A percentile compares a stretch with the other conserved stretches of the same genome.
phyloP scores from a whole-genome alignment of 2,797 vertebrate species.

The Heteromormyrus szaboi region DNA sequence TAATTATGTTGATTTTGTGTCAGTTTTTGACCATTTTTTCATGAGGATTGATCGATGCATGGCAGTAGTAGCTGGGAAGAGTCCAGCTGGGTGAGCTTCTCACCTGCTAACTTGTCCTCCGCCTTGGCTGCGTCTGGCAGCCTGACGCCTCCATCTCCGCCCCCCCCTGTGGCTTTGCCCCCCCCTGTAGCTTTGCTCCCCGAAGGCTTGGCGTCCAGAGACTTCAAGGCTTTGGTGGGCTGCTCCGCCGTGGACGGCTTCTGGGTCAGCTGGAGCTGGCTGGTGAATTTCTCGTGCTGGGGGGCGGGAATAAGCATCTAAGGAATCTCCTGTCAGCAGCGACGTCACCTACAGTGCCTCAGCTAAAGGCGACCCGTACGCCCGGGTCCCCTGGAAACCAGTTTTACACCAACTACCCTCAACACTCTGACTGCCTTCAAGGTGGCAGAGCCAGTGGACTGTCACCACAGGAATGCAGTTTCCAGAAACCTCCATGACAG shows the following conservation, averaged over 20 bases:
- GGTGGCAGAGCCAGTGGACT: not conserved
- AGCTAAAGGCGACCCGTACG: not conserved
- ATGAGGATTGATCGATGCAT: not conserved
- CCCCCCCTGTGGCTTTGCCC: slow-evolving; percentile 36
- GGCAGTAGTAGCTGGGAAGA: not conserved
- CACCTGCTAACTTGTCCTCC: slow-evolving; percentile 80
- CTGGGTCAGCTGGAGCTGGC: slow-evolving; percentile 87
- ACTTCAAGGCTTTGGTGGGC: slow-evolving; percentile 60
- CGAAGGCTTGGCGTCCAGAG: slow-evolving; percentile 45
- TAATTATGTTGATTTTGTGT: not conserved
- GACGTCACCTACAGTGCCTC: not conserved
- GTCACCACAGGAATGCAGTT: not conserved
- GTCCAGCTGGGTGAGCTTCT: slow-evolving; percentile 29
- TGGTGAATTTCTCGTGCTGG: slow-evolving; percentile 98
- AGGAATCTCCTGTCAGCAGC: not conserved
- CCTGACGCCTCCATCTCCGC: slow-evolving; percentile 55
- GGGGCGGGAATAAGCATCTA: slow-evolving; percentile 2
- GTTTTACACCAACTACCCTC: not conserved
- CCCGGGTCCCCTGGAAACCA: no score
- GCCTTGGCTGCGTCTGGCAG: slow-evolving; percentile 61
- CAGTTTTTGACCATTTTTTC: not conserved
- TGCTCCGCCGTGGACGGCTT: slow-evolving; percentile 75
- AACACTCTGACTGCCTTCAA: not conserved
- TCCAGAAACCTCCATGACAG: not conserved
- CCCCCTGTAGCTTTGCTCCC: slow-evolving; percentile 48